These are phyloP conservation scores for Amphiprion percula DNA, from an alignment of 2,113 vertebrate genomes.

Conservation along the genomic window DNA sequence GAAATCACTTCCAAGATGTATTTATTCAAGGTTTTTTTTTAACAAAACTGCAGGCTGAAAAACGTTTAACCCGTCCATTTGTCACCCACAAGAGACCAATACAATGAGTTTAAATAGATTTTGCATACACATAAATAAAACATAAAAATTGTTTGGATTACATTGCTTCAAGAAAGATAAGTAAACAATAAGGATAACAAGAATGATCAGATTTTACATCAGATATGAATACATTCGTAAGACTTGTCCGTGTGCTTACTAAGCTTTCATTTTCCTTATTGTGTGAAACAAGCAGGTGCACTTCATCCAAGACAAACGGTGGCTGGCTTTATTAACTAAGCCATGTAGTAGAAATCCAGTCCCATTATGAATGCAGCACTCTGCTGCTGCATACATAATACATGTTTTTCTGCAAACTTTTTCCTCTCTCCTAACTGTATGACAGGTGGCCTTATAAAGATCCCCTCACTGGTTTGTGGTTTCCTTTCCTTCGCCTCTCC, in stretches of 20 bases:
- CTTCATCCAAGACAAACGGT: background rate
- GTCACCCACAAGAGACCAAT: conserved; percentile 44
- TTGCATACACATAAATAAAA: conserved; percentile 61
- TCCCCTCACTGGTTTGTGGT: conserved; percentile 12
- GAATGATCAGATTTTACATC: conserved; percentile 51
- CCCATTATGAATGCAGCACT: conserved; percentile 2
- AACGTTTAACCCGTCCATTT: conserved; percentile 47
- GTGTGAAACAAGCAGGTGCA: conserved; percentile 12
- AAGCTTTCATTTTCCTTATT: conserved; percentile 29
- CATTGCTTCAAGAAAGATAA: conserved; percentile 50
- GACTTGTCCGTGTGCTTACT: conserved; percentile 64
- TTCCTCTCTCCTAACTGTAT: background rate
- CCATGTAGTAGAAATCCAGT: conserved; percentile 30
- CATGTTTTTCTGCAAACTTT: conserved; percentile 13
- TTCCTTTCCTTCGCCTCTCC: conserved; percentile 26
- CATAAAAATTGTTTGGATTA: conserved; percentile 36
- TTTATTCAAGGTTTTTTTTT: conserved; percentile 70
- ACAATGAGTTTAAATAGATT: conserved; percentile 54
- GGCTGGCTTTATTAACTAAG: conserved; percentile 1
- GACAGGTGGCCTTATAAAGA: conserved; percentile 4
- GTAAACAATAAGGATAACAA: conserved; percentile 54
- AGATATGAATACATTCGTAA: conserved; percentile 73
- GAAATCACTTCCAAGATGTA: conserved; percentile 32
- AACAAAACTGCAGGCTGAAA: conserved; percentile 72
- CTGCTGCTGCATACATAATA: conserved; percentile 1